These are phyloP conservation scores for Pammene aurita DNA, from an alignment of 2,888 invertebrate genomes.

Conservation along the genomic window DNA sequence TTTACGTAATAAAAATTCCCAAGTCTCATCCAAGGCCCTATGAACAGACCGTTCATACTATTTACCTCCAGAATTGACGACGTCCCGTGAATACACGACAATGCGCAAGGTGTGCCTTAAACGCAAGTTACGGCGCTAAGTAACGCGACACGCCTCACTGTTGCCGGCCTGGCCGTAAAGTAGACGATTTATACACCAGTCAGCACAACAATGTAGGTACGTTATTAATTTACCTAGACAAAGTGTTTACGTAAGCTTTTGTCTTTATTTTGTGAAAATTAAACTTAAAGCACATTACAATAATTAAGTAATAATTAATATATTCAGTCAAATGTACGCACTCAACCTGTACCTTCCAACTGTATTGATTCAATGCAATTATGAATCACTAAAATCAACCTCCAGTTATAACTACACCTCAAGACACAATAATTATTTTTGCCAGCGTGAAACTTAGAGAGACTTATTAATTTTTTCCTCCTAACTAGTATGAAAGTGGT, in stretches of 20 bases:
- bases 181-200: conserved; percentile 30
- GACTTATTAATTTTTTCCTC: no score
- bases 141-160: conserved; percentile 61
- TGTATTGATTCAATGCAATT: no score
- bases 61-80: conserved; percentile 47
- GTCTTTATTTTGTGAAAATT: no score
- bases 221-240: conserved; percentile 21
- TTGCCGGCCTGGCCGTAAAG: conserved; percentile 48
- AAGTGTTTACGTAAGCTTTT: neutral
- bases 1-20: neutral
- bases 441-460: no score
- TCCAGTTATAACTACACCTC: no score
- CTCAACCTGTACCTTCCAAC: no score
- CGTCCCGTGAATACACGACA: conserved; percentile 62
- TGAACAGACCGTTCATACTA: neutral
- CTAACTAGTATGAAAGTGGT: no score
- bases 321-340: no score
- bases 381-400: no score
- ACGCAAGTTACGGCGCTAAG: conserved; percentile 75
- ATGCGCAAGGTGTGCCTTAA: conserved; percentile 63
- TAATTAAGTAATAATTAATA: no score
- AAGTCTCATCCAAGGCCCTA: neutral
- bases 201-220: conserved; percentile 29
- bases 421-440: no score
- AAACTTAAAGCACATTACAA: no score